phyloP scores from a whole-genome alignment of 2,113 vertebrate genomes.

The Myiopsitta monachus region DNA sequence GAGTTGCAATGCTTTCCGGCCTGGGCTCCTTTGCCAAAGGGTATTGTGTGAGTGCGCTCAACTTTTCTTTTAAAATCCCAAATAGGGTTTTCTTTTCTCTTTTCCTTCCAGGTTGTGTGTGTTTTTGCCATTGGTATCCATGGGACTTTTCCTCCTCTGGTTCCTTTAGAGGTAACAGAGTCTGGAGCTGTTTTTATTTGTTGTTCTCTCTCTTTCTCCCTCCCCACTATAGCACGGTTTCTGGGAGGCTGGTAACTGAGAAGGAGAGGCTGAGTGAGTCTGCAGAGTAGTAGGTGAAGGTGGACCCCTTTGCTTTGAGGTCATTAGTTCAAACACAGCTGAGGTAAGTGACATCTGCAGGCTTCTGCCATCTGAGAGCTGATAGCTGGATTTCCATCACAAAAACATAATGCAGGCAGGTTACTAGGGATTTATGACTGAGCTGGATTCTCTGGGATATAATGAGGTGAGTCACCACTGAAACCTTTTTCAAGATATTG shows the following conservation, averaged over 20 bases:
- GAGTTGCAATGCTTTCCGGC: slow-evolving; percentile 31
- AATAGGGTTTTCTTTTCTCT: slow-evolving; percentile 45
- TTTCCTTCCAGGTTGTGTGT: background rate
- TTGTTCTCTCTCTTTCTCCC: background rate
- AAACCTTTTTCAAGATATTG: background rate
- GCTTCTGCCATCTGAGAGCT: background rate
- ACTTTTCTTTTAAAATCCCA: slow-evolving; percentile 49
- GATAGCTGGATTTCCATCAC: background rate
- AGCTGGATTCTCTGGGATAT: background rate
- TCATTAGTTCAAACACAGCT: background rate
- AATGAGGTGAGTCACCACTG: background rate
- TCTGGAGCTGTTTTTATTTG: background rate
- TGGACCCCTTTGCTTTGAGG: background rate
- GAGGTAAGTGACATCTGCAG: background rate
- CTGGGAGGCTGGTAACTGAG: background rate
- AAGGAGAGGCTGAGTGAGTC: background rate
- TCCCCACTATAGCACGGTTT: background rate
- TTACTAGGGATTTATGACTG: background rate
- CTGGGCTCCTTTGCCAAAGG: slow-evolving; percentile 33
- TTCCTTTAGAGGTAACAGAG: background rate
- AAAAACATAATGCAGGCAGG: background rate
- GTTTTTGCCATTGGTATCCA: slow-evolving; percentile 37
- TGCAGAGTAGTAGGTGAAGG: accelerated
- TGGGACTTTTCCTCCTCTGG: background rate
- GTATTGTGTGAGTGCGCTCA: slow-evolving; percentile 11